Evolutionary conservation across 2,888 invertebrate species (phyloP), one percentile per base, ranked within the genome.

Genomic region (Caradrina clavipalpis): DNA sequence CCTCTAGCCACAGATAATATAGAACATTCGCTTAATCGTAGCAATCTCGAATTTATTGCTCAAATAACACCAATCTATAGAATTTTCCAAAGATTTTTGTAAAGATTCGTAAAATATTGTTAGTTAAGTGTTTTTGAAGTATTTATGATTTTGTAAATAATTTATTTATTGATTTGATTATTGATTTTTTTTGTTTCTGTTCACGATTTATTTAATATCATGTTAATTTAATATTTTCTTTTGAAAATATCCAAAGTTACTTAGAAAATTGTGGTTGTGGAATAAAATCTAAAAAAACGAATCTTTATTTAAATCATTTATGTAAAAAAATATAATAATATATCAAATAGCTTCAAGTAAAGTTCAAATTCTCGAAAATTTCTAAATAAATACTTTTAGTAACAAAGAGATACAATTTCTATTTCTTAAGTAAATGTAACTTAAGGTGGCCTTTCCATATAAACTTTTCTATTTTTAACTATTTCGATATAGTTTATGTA

Each of bases 361-460:
- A 84, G 69, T 84, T 76, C 73, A 81, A 80, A 75, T 76, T 71
- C 70, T 75, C 50, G n/a, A 79, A 73, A 39, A 78, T 71, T 76
- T 73, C 71, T 70, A 55, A 74, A 69, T 45, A 68, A 69, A 55
- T 54, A 74, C 31, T 55, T 73, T 51, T 53, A 73, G 22, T 69
- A 26, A 69, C n/a, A 74, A 74, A 65, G 73, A 81, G 60, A 80
- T 68, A 76, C 60, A 68, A 82, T 81, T 73, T 82, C 73, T 88
- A 84, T 81, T 83, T 78, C 83, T 83, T 79, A 84, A 78, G 65
- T 85, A 86, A 86, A 82, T 77, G 78, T 86, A 58, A 82, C 76
- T 86, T 91, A 93, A 92, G 93, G 94, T 94, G 95, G 95, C 95
- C 95, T 95, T 95, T 95, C 95, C 95, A 95, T 91, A 90, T 90